These are phyloP conservation scores for Ochlodes sylvanus DNA, from an alignment of 2,888 invertebrate species.

Conservation along the genomic window DNA sequence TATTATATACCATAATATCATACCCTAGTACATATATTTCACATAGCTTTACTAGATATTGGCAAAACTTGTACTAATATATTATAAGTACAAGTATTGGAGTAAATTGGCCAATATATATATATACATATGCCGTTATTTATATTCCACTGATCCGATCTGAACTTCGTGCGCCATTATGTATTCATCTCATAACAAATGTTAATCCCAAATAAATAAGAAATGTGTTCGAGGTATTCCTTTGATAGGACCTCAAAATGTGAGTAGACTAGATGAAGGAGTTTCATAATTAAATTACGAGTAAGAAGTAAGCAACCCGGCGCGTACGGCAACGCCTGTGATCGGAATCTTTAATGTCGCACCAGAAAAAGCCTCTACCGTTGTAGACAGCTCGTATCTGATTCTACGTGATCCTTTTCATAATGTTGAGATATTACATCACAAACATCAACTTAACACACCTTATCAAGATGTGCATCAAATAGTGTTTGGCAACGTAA, in stretches of 20 bases:
- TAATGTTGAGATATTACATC: constrained; percentile 40
- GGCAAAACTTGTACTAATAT: too few species aligned
- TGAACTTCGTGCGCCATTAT: not conserved
- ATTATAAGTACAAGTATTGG: too few species aligned
- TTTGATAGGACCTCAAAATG: constrained; percentile 16
- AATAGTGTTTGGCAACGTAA: constrained; percentile 15
- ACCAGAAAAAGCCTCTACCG: constrained; percentile 41
- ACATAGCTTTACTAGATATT: too few species aligned
- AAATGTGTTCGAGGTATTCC: not conserved
- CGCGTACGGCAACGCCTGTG: constrained; percentile 58
- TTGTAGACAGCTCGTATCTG: constrained; percentile 45
- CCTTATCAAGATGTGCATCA: constrained; percentile 32
- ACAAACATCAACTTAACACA: constrained; percentile 34
- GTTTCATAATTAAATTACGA: constrained; percentile 67
- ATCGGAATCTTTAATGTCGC: constrained; percentile 67
- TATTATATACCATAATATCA: too few species aligned
- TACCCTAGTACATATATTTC: too few species aligned
- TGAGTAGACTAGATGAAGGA: constrained; percentile 44
- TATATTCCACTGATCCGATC: not conserved
- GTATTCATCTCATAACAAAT: not conserved
- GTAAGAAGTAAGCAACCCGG: constrained; percentile 59
- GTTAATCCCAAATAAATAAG: not conserved
- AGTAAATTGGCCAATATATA: too few species aligned
- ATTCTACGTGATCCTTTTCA: constrained; percentile 49
- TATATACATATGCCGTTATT: not conserved